A percentile compares a stretch with the other conserved stretches of the same genome.
Conservation (phyloP, 1,140 invertebrate species). For the Carposina sasakii region DNA sequence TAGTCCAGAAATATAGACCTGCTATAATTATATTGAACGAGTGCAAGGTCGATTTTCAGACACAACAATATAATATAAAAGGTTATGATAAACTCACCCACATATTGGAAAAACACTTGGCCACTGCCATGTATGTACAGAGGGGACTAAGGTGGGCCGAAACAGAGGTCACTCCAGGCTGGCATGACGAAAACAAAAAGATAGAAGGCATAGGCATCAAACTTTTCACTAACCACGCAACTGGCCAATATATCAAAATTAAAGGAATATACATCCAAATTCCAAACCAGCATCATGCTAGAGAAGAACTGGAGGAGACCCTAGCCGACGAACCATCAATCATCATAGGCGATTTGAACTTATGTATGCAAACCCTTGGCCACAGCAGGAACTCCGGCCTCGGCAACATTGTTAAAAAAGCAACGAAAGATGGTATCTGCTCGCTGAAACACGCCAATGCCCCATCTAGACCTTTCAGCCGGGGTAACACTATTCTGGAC, state of each 20-base stretch:
- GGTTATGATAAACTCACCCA: too few species aligned
- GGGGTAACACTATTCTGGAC: slow-evolving; percentile 8
- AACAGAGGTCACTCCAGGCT: slow-evolving; percentile 4
- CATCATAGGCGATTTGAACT: slow-evolving; percentile 8
- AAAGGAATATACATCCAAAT: slow-evolving; percentile 3
- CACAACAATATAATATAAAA: too few species aligned
- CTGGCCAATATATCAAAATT: not conserved
- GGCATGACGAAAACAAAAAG: not conserved
- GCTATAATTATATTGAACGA: too few species aligned
- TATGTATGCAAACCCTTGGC: not conserved
- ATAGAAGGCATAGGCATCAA: slow-evolving; percentile 8
- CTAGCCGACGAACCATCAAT: slow-evolving; percentile 1
- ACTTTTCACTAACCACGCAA: not conserved
- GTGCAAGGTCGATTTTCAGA: too few species aligned
- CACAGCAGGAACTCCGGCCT: not conserved
- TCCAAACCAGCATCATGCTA: not conserved
- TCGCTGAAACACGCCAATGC: not conserved
- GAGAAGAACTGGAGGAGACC: not conserved
- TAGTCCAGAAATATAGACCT: too few species aligned
- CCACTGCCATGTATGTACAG: too few species aligned
- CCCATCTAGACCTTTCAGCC: slow-evolving; percentile 8
- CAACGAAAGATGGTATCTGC: not conserved
- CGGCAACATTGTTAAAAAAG: not conserved
- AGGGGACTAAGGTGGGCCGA: too few species aligned
- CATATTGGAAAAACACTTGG: too few species aligned